A percentile compares a stretch with the other conserved stretches of the same genome.
phyloP scores from a whole-genome alignment of 2,113 vertebrate species.

The Stigmatopora argus region DNA sequence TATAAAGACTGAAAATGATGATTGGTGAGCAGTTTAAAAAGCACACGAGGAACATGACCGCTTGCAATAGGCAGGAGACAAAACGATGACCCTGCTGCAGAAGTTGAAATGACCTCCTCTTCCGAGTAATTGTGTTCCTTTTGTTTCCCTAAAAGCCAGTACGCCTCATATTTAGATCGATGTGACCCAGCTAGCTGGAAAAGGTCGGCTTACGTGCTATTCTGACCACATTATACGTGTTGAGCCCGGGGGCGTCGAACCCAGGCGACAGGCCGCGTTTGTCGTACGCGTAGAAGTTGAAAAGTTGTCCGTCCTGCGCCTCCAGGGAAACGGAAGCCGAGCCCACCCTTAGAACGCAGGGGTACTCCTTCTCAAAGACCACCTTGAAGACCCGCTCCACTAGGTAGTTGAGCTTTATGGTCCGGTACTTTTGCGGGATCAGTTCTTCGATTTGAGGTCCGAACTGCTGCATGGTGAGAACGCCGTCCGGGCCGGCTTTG shows the following conservation, averaged over 20 bases:
- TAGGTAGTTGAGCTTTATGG: constrained; percentile 81
- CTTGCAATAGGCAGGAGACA: constrained; percentile 4
- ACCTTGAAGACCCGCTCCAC: constrained; percentile 84
- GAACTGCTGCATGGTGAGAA: constrained; percentile 88
- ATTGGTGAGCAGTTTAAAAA: not conserved
- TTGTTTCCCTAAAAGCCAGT: not conserved
- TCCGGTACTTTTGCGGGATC: constrained; percentile 81
- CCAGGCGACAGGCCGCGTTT: constrained; percentile 78
- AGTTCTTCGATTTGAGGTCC: constrained; percentile 84
- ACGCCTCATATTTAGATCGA: not conserved
- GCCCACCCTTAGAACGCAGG: constrained; percentile 78
- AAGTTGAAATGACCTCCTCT: constrained; percentile 4
- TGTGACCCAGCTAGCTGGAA: constrained; percentile 44
- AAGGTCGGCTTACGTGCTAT: constrained; percentile 71
- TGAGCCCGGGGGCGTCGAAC: constrained; percentile 87
- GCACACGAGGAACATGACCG: not conserved
- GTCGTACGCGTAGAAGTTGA: constrained; percentile 82
- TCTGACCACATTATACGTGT: constrained; percentile 83
- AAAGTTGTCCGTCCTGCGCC: constrained; percentile 85
- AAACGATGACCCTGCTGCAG: constrained; percentile 1
- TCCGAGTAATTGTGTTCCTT: not conserved
- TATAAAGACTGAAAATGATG: not conserved
- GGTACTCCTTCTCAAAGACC: constrained; percentile 84
- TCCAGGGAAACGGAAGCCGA: constrained; percentile 82
- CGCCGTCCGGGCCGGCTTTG: constrained; percentile 72